Evolutionary conservation across 2,113 vertebrate species (phyloP).

Genomic region (Caretta caretta): DNA sequence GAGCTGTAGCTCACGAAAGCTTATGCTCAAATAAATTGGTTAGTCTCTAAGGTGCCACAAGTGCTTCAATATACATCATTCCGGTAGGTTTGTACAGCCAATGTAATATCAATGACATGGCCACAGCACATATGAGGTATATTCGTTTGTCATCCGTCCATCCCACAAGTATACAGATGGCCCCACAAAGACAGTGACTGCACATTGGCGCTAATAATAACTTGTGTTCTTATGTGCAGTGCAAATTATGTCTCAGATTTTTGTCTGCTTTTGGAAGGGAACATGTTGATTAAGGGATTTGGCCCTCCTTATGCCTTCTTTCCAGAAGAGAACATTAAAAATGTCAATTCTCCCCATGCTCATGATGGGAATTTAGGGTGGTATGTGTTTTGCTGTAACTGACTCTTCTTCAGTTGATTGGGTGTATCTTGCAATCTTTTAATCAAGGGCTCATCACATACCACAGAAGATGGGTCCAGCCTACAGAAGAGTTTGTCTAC

Average conservation of each 20-base stretch:
- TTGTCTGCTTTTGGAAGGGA: not conserved
- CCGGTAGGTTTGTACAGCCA: not conserved
- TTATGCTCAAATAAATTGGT: too few relatives aligned
- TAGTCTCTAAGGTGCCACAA: too few relatives aligned
- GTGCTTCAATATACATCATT: not conserved
- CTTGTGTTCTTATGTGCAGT: not conserved
- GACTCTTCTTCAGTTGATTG: not conserved
- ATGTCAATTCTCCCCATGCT: not conserved
- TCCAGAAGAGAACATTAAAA: not conserved
- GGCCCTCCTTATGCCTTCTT: not conserved
- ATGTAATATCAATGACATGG: not conserved
- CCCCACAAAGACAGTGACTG: not conserved
- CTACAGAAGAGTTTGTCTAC: not conserved
- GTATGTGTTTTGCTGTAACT: not conserved
- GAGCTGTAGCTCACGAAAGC: too few relatives aligned
- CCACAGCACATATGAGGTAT: not conserved
- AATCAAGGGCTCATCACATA: fast-evolving
- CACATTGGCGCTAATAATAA: not conserved
- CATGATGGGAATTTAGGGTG: not conserved
- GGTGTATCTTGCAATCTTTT: not conserved
- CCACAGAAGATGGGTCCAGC: not conserved
- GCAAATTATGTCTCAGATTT: not conserved
- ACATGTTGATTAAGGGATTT: not conserved
- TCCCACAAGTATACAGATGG: not conserved
- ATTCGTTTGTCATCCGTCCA: not conserved